phyloP scores from a whole-genome alignment of 2,113 vertebrate species.

The Martes martes region DNA sequence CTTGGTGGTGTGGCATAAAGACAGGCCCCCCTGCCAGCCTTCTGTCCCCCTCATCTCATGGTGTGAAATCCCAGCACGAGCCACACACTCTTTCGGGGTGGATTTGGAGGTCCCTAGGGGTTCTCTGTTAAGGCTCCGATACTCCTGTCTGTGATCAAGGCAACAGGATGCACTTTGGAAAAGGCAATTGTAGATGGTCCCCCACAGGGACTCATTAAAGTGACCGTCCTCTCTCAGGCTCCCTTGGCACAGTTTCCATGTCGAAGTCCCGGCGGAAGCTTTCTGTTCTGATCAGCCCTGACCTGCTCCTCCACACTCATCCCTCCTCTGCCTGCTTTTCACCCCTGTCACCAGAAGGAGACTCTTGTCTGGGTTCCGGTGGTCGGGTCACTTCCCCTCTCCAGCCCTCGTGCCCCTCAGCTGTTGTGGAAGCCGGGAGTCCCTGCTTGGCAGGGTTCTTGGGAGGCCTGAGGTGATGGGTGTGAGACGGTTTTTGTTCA shows the following conservation, averaged over 20 bases:
- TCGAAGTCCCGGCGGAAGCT: accelerated
- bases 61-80: not conserved
- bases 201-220: not conserved
- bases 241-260: not conserved
- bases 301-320: accelerated
- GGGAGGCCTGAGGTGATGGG: not conserved
- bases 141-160: not conserved
- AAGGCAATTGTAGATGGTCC: not conserved
- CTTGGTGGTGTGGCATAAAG: not conserved
- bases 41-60: not conserved
- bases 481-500: not conserved
- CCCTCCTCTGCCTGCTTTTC: not conserved
- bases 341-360: not conserved
- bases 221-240: not conserved
- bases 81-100: not conserved
- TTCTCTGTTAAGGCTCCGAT: not conserved
- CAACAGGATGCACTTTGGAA: not conserved
- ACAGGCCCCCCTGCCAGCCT: not conserved
- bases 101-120: not conserved
- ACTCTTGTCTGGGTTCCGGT: not conserved
- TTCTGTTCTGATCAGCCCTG: not conserved
- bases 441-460: not conserved
- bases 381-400: not conserved
- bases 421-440: not conserved
- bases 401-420: not conserved